Percentiles rank a stretch among this genome's conserved stretches.
Conservation (phyloP, 2,797 vertebrate species). For the Cygnus olor region DNA sequence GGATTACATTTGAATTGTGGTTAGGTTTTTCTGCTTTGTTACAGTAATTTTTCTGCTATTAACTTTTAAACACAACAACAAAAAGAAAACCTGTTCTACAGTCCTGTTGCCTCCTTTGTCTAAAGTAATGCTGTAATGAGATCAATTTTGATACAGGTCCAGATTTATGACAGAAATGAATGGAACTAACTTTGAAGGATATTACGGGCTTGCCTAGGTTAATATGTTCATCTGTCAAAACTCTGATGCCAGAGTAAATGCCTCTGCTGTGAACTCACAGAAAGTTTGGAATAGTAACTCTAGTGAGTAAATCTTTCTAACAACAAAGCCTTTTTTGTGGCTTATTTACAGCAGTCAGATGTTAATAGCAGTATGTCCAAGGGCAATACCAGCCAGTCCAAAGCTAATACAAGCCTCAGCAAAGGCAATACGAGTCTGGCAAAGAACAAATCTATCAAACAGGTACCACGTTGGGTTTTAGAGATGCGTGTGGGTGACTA, state of each 20-base stretch:
- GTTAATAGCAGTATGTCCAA: constrained; percentile 65
- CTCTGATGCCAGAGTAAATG: neutral
- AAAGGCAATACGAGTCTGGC: constrained; percentile 68
- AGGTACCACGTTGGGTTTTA: constrained; percentile 22
- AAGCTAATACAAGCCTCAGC: constrained; percentile 69
- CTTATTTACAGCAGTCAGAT: constrained; percentile 71
- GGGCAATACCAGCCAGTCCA: constrained; percentile 57
- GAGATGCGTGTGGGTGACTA: constrained; percentile 32
- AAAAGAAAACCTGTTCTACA: neutral
- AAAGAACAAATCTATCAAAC: constrained; percentile 69
- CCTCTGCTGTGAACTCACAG: neutral
- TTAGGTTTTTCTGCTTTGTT: neutral
- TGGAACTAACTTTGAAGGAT: neutral
- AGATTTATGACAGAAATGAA: neutral
- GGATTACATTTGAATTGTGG: neutral
- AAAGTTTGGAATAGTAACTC: neutral
- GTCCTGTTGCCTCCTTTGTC: neutral
- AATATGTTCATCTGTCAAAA: neutral
- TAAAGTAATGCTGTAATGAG: neutral
- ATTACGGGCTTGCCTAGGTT: neutral
- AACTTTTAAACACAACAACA: neutral
- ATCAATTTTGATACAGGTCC: neutral
- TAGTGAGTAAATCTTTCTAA: neutral
- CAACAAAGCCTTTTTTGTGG: constrained; percentile 63
- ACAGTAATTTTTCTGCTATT: neutral